A percentile compares a stretch with the other conserved stretches of the same genome.
These are phyloP conservation scores for Teleopsis dalmanni DNA, from an alignment of 1,140 invertebrate genomes.

Conservation along the genomic window DNA sequence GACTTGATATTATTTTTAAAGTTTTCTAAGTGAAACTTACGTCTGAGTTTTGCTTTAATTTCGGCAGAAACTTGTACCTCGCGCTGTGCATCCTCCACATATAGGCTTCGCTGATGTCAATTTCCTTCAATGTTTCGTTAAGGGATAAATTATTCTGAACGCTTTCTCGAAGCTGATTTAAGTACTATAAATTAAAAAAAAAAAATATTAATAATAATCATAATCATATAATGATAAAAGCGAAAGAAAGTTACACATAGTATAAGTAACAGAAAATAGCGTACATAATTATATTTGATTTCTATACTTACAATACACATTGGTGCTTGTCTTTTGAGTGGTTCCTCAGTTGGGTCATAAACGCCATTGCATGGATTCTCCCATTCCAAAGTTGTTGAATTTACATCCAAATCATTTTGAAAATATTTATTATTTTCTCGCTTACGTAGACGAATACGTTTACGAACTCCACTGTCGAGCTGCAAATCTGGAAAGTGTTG, in stretches of 20 bases:
- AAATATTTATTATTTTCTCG: no score
- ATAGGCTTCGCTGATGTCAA: slow-evolving; percentile 21
- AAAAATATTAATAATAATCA: not conserved
- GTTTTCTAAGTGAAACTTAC: slow-evolving; percentile 10
- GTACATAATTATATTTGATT: not conserved
- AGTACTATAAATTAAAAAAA: slow-evolving; percentile 15
- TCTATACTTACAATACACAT: slow-evolving; percentile 17
- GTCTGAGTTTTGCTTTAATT: slow-evolving; percentile 22
- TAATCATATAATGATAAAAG: not conserved
- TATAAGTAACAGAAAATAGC: no score
- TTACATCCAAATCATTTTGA: not conserved
- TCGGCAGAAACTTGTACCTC: slow-evolving; percentile 36
- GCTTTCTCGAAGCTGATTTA: slow-evolving; percentile 20
- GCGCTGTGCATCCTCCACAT: slow-evolving; percentile 17
- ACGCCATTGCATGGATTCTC: slow-evolving; percentile 30
- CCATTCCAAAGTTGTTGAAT: slow-evolving; percentile 19
- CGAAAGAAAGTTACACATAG: no score
- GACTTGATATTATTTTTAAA: not conserved
- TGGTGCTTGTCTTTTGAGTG: slow-evolving; percentile 9
- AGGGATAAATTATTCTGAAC: slow-evolving; percentile 16
- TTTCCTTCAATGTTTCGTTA: slow-evolving; percentile 13
- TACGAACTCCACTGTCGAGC: no score
- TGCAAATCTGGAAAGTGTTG: no score
- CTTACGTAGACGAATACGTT: no score
- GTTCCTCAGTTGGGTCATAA: slow-evolving; percentile 4